Conservation (phyloP, 2,797 vertebrate genomes). For the Hydrophis major region DNA sequence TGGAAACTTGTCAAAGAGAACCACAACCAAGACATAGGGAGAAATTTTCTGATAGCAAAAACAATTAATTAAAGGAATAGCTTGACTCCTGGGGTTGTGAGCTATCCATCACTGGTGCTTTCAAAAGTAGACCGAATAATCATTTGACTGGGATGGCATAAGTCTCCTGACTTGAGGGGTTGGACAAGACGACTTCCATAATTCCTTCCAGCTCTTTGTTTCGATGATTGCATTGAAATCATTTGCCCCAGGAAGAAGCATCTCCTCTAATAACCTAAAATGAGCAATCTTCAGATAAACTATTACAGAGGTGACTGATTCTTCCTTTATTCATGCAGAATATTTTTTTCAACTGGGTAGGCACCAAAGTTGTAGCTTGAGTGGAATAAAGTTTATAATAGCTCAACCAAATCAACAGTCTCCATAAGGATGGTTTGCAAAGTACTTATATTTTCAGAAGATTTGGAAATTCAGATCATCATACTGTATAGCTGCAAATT, state of each 20-base stretch:
- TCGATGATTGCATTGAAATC: neutral
- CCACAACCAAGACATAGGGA: neutral
- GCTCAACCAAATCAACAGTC: neutral
- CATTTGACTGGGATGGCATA: neutral
- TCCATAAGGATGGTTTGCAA: neutral
- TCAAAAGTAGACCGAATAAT: neutral
- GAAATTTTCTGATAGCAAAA: neutral
- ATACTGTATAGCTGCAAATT: neutral
- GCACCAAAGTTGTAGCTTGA: neutral
- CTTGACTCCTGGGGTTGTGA: neutral
- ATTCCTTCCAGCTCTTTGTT: neutral
- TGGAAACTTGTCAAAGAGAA: neutral
- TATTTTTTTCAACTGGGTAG: neutral
- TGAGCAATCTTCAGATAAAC: neutral
- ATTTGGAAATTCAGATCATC: neutral
- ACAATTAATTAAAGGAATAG: neutral
- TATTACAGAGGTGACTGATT: neutral
- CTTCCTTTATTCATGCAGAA: neutral
- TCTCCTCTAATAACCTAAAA: neutral
- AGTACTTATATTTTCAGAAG: neutral
- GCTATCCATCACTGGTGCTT: neutral
- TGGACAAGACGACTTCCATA: neutral
- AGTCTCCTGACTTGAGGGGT: neutral
- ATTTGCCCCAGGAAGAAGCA: neutral
- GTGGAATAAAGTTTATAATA: neutral